Conservation (phyloP, 2,797 vertebrate genomes). For the Melanotaenia maccullochi region DNA sequence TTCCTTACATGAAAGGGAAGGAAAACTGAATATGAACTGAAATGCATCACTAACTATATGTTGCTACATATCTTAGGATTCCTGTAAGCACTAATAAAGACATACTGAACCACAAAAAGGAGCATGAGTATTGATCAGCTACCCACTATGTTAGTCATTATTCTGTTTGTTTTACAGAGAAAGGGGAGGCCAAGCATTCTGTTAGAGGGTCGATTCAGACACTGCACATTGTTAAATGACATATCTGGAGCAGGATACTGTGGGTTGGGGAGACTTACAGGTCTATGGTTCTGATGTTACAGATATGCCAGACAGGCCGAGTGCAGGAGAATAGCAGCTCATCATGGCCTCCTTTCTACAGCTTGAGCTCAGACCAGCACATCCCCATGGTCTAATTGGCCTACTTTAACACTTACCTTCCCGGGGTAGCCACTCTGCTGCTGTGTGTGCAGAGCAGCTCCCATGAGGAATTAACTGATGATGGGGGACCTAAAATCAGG, state of each 20-base stretch:
- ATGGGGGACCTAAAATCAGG: slow-evolving; percentile 33
- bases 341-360: slow-evolving; percentile 78
- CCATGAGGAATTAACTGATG: slow-evolving; percentile 19
- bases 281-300: slow-evolving; percentile 55
- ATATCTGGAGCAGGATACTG: slow-evolving; percentile 70
- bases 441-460: slow-evolving; percentile 41
- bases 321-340: slow-evolving; percentile 68
- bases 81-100: neutral
- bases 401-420: slow-evolving; percentile 79
- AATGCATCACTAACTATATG: neutral
- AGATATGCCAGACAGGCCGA: slow-evolving; percentile 55
- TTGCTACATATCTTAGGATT: neutral
- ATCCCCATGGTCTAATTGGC: slow-evolving; percentile 78
- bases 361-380: slow-evolving; percentile 65
- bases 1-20: neutral
- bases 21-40: neutral
- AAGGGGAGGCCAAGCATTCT: slow-evolving; percentile 17
- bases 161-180: slow-evolving; percentile 19
- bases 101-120: slow-evolving; percentile 3
- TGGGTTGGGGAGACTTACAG: slow-evolving; percentile 56
- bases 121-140: slow-evolving; percentile 31
- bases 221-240: slow-evolving; percentile 63
- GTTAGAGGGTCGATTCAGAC: slow-evolving; percentile 37
- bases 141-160: neutral
- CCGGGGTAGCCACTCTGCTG: slow-evolving; percentile 47